Conservation (phyloP, 2,888 invertebrate species). For the Brachypterus glaber region DNA sequence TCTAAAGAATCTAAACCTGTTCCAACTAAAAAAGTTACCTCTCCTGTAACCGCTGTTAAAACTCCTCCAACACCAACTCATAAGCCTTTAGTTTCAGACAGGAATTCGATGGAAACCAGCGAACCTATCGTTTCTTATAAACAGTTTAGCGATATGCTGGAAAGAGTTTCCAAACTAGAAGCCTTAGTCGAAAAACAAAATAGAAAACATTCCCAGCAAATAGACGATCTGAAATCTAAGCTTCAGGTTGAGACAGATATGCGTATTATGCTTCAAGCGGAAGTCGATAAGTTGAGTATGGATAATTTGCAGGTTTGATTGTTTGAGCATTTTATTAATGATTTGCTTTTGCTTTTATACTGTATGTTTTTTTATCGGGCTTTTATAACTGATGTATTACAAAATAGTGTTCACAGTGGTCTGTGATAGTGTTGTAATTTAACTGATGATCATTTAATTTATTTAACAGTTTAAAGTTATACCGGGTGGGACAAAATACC, state of each 20-base stretch:
- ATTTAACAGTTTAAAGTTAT: no score
- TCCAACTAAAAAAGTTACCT: slow-evolving; percentile 9
- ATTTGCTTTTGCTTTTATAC: no score
- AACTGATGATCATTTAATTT: no score
- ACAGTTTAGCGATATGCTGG: slow-evolving; percentile 35
- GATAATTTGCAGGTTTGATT: slow-evolving; percentile 61
- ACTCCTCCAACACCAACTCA: slow-evolving; percentile 10
- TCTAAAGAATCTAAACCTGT: background rate
- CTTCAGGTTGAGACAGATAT: slow-evolving; percentile 55
- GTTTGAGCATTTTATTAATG: no score
- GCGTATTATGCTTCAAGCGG: slow-evolving; percentile 53
- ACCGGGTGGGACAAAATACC: no score
- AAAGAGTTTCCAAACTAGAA: slow-evolving; percentile 49
- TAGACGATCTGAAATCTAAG: slow-evolving; percentile 54
- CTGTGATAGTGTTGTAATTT: no score
- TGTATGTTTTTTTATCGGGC: no score
- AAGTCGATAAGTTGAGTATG: slow-evolving; percentile 60
- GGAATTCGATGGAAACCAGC: no score
- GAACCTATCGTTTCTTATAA: slow-evolving; percentile 26
- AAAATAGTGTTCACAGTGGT: no score
- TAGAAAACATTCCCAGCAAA: slow-evolving; percentile 48
- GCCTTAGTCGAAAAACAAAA: slow-evolving; percentile 50
- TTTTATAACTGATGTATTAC: no score
- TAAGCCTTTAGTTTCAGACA: slow-evolving; percentile 1
- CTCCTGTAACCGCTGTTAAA: slow-evolving; percentile 4